Base-by-base conservation (phyloP, 2,888 invertebrate species). In the Heliconius aoede region DNA sequence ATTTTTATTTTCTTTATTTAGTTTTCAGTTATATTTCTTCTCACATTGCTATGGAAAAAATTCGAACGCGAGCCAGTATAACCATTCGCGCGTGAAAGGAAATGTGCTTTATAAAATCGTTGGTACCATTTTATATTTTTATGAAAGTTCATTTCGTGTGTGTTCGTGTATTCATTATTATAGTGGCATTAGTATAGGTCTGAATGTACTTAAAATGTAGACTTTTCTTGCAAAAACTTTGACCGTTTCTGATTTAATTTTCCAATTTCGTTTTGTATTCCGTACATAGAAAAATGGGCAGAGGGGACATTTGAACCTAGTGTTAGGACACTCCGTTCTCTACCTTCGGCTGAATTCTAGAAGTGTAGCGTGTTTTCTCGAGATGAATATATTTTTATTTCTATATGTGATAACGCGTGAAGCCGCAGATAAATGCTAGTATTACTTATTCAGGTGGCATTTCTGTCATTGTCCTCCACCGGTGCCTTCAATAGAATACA, bases 381-480 rank as follows among this genome's bases (percentile, higher is more conserved):
- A n/a, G n/a, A n/a, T n/a, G n/a, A n/a, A n/a, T n/a, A n/a, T n/a
- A n/a, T n/a, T n/a, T n/a, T n/a, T 32, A 30, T 30, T 30, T 30
- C 30, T 30, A 40, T 40, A 15, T 40, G 40, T 40, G 1, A 40
- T 13, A 11, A 40, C 40, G 40, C 13, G 40, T 13, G 3, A 40
- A 13, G 15, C 40, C 40, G 15, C 15, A 40, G 40, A 13, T 40
- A 40, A 40, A 40, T 4, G n/a, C 51, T 51, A 51, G 8, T 55
- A 55, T 36, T 65, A 3, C 0, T 51, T 60, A 8, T 67, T 36
- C 73, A 81, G 81, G 15, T 46, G 78, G 21, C 76, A 71, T 11
- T 55, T 80, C 64, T 84, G 83, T n/a, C 72, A 76, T 32, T 84
- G 84, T n/a, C 80, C 82, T 7, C 72, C 77, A 1, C 69, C 78